Percentiles rank a stretch among this genome's conserved stretches.
Conservation (phyloP, 1,140 invertebrate species). For the Sitobion miscanthi region DNA sequence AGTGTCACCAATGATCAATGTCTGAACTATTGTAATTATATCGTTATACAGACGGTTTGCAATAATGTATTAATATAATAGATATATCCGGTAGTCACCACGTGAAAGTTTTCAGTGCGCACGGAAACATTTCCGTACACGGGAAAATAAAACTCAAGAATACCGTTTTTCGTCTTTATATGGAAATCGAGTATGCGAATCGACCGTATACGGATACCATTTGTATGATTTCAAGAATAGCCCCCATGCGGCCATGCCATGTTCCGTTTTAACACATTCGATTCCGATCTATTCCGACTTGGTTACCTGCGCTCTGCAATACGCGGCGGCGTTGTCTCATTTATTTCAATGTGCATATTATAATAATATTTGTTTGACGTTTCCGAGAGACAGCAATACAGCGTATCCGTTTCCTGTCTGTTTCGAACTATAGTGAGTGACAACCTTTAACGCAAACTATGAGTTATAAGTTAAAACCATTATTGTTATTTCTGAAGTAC, state of each 20-base stretch:
- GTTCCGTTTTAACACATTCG: not conserved
- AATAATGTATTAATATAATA: not conserved
- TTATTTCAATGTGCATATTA: not conserved
- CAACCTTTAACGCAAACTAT: not conserved
- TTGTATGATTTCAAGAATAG: not conserved
- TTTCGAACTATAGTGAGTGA: not conserved
- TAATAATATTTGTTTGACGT: not conserved
- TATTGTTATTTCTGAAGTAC: not conserved
- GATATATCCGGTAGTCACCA: not conserved
- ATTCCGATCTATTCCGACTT: not conserved
- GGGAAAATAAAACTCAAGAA: slow-evolving; percentile 2
- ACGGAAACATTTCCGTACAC: not conserved
- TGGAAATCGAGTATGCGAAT: not conserved
- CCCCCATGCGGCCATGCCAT: not conserved
- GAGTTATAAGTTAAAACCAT: not conserved
- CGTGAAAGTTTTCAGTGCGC: not conserved
- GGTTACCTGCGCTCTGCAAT: not conserved
- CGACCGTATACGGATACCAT: not conserved
- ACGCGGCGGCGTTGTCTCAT: not conserved
- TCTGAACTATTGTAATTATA: not conserved
- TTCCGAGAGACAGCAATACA: not conserved
- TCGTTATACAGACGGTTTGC: not conserved
- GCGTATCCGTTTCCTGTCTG: not conserved
- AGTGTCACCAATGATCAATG: not conserved
- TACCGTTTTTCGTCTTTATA: slow-evolving; percentile 3